Conservation (phyloP, 2,113 vertebrate species). For the Lanius ludovicianus region DNA sequence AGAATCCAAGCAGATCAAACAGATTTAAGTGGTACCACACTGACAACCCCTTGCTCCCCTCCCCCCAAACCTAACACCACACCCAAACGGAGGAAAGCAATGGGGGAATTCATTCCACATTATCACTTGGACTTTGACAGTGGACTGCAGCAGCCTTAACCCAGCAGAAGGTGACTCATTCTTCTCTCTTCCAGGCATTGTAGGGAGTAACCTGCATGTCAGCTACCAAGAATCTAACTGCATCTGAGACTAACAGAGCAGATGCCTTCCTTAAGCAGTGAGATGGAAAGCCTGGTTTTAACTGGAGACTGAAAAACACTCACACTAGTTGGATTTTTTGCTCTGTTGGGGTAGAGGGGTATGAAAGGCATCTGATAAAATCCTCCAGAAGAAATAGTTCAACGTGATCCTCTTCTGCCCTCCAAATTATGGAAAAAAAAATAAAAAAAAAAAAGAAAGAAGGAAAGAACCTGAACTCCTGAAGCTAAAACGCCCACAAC, state of each 20-base stretch:
- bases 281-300: background rate
- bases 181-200: slow-evolving; percentile 9
- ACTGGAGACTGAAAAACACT: background rate
- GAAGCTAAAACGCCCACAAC: background rate
- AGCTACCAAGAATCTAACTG: background rate
- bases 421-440: background rate
- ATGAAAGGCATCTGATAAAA: background rate
- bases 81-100: background rate
- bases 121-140: background rate
- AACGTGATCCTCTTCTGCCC: background rate
- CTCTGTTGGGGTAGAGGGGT: background rate
- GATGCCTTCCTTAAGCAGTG: background rate
- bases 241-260: background rate
- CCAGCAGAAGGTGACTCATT: slow-evolving; percentile 6
- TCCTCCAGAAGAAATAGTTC: background rate
- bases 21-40: background rate
- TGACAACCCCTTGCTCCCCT: background rate
- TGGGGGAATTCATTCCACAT: background rate
- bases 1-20: background rate
- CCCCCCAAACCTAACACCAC: background rate
- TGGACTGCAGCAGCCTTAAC: background rate
- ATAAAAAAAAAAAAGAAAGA: too few species aligned
- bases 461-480: background rate
- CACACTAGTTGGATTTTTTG: background rate
- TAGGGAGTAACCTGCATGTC: slow-evolving; percentile 19